Percentiles rank a stretch among this genome's conserved stretches.
These are phyloP conservation scores for Palaemon carinicauda DNA, from an alignment of 1,140 invertebrate genomes.

Conservation along the genomic window DNA sequence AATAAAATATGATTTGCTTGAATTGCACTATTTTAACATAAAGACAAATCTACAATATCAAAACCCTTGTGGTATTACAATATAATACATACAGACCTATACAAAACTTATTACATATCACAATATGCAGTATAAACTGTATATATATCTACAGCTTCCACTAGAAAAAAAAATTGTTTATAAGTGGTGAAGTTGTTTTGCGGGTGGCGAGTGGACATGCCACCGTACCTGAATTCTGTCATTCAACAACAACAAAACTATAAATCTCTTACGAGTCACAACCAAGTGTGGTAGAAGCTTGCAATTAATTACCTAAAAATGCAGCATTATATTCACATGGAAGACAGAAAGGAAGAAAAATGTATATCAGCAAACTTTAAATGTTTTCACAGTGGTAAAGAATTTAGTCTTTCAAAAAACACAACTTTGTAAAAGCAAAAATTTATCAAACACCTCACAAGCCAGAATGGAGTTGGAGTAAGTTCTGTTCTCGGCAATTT, in stretches of 20 bases:
- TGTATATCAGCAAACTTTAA: too few relatives aligned
- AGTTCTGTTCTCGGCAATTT: too few relatives aligned
- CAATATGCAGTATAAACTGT: neutral
- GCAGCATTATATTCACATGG: too few relatives aligned
- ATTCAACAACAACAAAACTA: neutral
- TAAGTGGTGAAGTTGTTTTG: neutral
- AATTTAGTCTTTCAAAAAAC: too few relatives aligned
- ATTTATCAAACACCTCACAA: too few relatives aligned
- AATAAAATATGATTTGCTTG: constrained; percentile 37
- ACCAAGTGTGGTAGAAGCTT: too few relatives aligned
- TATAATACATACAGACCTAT: neutral
- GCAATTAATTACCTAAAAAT: too few relatives aligned
- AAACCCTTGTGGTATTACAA: constrained; percentile 4
- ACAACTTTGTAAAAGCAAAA: too few relatives aligned
- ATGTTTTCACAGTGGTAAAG: too few relatives aligned
- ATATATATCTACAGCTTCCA: neutral
- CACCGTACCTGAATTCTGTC: neutral
- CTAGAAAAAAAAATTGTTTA: neutral
- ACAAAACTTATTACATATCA: constrained; percentile 44
- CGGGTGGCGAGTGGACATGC: neutral
- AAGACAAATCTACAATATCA: constrained; percentile 22
- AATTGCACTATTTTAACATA: constrained; percentile 18
- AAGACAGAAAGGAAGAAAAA: too few relatives aligned
- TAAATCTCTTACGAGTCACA: too few relatives aligned
- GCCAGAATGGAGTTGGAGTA: too few relatives aligned